These are phyloP conservation scores for Semaprochilodus insignis DNA, from an alignment of 2,797 vertebrate species.

Conservation along the genomic window DNA sequence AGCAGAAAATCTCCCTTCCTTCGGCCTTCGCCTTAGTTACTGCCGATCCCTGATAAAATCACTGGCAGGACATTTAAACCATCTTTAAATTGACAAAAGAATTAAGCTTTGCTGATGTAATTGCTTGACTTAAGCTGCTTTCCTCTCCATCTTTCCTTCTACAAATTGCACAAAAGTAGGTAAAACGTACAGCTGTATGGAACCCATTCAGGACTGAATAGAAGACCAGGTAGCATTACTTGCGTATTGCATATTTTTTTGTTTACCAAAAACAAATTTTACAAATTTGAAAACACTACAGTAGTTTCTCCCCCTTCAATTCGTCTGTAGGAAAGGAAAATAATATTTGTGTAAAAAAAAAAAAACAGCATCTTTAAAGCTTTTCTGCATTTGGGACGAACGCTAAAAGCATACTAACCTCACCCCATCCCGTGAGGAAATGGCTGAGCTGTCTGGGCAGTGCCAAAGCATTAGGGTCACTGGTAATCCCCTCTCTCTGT, in stretches of 20 bases:
- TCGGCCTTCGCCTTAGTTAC: not conserved
- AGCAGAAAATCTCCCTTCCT: not conserved
- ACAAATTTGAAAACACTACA: not conserved
- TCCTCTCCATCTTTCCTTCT: not conserved
- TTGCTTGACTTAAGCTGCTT: slow-evolving; percentile 25
- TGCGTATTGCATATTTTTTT: too few species aligned
- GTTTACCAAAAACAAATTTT: too few species aligned
- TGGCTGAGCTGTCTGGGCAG: slow-evolving; percentile 20
- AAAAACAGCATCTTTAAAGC: not conserved
- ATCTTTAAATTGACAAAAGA: slow-evolving; percentile 40
- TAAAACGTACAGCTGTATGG: not conserved
- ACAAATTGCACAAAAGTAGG: not conserved
- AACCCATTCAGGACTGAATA: not conserved
- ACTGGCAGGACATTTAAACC: not conserved
- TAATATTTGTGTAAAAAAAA: not conserved
- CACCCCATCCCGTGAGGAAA: slow-evolving; percentile 6
- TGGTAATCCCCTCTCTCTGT: slow-evolving; percentile 6
- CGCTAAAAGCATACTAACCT: slow-evolving; percentile 31
- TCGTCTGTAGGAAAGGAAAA: too few species aligned
- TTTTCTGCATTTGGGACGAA: slow-evolving; percentile 9
- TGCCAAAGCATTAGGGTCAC: slow-evolving; percentile 7
- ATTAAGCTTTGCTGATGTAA: not conserved
- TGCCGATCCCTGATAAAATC: not conserved
- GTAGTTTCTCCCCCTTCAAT: not conserved
- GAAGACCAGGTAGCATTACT: not conserved